A percentile compares a stretch with the other conserved stretches of the same genome.
Evolutionary conservation across 2,797 vertebrate species (phyloP).

Genomic region (Pteropus rufus): DNA sequence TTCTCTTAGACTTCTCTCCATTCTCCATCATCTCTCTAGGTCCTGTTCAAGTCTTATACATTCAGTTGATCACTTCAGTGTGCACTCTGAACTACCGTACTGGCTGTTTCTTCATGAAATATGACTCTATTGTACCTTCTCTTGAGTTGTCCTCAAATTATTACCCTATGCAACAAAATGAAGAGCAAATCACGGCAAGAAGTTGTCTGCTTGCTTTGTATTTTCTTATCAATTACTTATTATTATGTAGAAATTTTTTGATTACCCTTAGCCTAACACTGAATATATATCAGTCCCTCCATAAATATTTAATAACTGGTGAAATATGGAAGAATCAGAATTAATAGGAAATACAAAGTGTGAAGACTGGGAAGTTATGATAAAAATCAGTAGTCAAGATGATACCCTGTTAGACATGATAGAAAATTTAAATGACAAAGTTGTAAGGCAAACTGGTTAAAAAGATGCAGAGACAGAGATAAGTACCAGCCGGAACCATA

Average conservation of each 20-base stretch:
- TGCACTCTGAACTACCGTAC: not conserved
- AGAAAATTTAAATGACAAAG: slow-evolving; percentile 28
- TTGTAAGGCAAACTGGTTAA: not conserved
- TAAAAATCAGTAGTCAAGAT: not conserved
- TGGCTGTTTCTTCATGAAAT: not conserved
- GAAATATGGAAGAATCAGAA: not conserved
- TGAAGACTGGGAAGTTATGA: not conserved
- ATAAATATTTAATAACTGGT: not conserved
- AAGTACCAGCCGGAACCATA: not conserved
- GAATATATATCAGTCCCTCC: not conserved
- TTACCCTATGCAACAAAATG: not conserved
- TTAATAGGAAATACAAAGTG: not conserved
- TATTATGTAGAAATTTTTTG: not conserved
- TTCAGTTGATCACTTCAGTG: not conserved
- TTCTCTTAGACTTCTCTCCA: not conserved
- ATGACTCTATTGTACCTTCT: not conserved
- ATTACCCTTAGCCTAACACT: not conserved
- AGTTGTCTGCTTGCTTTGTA: not conserved
- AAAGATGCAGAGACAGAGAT: not conserved
- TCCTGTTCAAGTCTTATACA: not conserved
- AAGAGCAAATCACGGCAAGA: not conserved
- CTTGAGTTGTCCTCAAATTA: not conserved
- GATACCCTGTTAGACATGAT: not conserved
- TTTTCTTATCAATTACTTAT: not conserved
- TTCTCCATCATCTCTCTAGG: not conserved